Percentiles rank a stretch among this genome's conserved stretches.
Evolutionary conservation across 2,113 vertebrate species (phyloP).

Genomic region (Corvus cornix): DNA sequence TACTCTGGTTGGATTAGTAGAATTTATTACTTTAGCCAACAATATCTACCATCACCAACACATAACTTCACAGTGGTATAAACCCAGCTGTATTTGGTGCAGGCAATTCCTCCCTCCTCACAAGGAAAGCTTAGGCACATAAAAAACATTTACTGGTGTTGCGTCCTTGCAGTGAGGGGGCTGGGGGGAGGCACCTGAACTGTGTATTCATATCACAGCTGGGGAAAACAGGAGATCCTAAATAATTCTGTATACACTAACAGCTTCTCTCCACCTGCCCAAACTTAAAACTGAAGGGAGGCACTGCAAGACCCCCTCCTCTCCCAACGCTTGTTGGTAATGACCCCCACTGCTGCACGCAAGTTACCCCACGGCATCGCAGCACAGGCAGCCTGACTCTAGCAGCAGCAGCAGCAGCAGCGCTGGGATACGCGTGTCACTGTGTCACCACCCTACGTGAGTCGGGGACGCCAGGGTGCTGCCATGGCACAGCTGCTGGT

Average conservation of each 20-base stretch:
- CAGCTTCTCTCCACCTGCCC: background rate
- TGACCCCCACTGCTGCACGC: accelerated
- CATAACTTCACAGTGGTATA: accelerated
- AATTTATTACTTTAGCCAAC: background rate
- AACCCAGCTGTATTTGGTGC: background rate
- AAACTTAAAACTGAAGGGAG: accelerated
- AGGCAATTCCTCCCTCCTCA: background rate
- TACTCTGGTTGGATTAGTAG: background rate
- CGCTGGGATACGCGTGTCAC: accelerated
- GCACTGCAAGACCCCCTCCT: background rate
- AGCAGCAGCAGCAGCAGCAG: background rate
- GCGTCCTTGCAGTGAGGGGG: background rate
- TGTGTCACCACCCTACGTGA: accelerated
- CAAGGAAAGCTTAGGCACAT: background rate
- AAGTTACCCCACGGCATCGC: accelerated
- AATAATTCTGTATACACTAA: accelerated
- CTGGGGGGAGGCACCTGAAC: background rate
- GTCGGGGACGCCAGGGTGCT: background rate
- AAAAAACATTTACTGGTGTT: background rate
- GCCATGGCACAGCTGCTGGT: background rate
- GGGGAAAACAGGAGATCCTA: background rate
- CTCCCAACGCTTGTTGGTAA: background rate
- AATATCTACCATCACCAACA: background rate
- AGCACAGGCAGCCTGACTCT: background rate
- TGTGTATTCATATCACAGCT: accelerated